Base-by-base conservation (phyloP, 1,140 invertebrate species). In the Drepana arcuata region DNA sequence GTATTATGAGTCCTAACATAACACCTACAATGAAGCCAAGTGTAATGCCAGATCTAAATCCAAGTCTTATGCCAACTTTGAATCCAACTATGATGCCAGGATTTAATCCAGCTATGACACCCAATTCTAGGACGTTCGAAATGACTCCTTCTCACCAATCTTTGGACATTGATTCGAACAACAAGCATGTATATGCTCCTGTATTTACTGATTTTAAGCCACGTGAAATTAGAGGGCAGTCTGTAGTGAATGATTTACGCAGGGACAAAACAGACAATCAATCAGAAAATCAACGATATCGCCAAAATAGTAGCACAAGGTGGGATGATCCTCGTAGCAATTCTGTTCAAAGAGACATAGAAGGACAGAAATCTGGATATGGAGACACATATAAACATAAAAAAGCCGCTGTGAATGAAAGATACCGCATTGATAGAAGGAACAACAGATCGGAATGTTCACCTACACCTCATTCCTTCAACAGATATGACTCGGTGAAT, bases 131-230 rank as follows among this genome's bases (percentile, higher is more conserved):
- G 31, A 40, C 48, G 6, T 73, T 47, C 30, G 61, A 70, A 41
- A 63, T 68, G 49, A 71, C 63, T 40, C 59, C 65, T 12, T 57
- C 43, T 14, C 58, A 49, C 6, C 45, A 62, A 36, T 13, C 55
- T 18, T 33, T 40, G 10, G 71, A 75, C 7, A 48, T 62, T 36
- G 44, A 34, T 34, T 11, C 39, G 6, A 51, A 30, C n/a, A 25
- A 28, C 13, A 70, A 71, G 39, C 67, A 77, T 43, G 66, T 78
- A 7, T 78, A 77, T 23, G 55, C 71, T 14, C 62, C 72, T 7
- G 54, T 55, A 24, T 64, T 65, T 57, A 21, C 50, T 13, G 18
- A 23, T 23, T 31, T 27, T 15, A 62, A 72, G n/a, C 7, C 31
- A 16, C 30, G 31, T 25, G 64, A 66, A n/a, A 12, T 14, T 31